These are phyloP conservation scores for Psettodes erumei DNA, from an alignment of 2,113 vertebrate species.

Conservation along the genomic window DNA sequence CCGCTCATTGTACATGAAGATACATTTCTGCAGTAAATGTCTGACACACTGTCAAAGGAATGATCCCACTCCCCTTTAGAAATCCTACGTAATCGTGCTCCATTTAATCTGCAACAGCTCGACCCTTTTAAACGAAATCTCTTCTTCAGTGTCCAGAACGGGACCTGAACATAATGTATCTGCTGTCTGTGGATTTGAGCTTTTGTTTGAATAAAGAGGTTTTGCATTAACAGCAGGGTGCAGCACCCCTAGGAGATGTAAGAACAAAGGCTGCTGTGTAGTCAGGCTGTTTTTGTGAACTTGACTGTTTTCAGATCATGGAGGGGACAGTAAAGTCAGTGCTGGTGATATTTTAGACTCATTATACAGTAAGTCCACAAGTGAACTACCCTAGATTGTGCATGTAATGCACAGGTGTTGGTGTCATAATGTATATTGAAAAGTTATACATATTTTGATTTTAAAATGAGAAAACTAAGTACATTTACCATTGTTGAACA, in stretches of 20 bases:
- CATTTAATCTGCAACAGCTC: conserved; percentile 46
- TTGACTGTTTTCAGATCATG: conserved; percentile 24
- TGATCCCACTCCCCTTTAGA: conserved; percentile 25
- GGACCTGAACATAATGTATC: conserved; percentile 32
- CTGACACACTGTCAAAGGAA: conserved; percentile 40
- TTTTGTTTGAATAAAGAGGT: conserved; percentile 59
- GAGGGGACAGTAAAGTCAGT: conserved; percentile 14
- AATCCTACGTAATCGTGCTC: neutral
- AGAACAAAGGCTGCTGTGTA: conserved; percentile 62
- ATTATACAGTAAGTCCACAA: neutral
- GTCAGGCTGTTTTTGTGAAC: conserved; percentile 39
- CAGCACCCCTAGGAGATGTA: conserved; percentile 36
- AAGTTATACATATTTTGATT: neutral
- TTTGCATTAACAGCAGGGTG: conserved; percentile 58
- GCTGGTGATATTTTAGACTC: conserved; percentile 1
- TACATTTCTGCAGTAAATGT: conserved; percentile 43
- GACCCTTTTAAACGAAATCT: conserved; percentile 20
- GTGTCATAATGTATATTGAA: neutral
- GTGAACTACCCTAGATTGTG: neutral
- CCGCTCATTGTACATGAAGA: conserved; percentile 46
- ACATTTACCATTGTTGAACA: neutral
- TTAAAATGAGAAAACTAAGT: neutral
- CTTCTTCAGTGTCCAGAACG: conserved; percentile 7
- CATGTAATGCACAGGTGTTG: neutral
- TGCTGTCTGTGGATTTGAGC: conserved; percentile 34